Conservation (phyloP, 2,888 invertebrate species). For the Tethea ocularis region DNA sequence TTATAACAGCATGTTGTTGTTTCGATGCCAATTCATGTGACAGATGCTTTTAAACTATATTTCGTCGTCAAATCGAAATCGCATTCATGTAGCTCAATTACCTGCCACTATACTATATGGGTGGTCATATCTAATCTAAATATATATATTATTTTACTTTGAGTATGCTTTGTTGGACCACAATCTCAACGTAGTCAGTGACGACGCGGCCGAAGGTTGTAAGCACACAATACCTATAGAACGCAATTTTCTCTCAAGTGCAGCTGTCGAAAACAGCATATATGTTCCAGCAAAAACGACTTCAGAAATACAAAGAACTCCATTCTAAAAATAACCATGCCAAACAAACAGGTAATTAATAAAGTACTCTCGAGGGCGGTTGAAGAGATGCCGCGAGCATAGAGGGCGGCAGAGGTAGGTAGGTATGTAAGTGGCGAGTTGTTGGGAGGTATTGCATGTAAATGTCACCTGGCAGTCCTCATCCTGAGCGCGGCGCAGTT, state of each 20-base stretch:
- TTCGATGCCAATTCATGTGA: neutral
- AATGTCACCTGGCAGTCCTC: constrained; percentile 87
- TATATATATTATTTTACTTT: too few species aligned
- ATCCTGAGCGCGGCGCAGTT: constrained; percentile 89
- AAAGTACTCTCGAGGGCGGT: neutral
- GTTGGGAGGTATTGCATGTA: too few species aligned
- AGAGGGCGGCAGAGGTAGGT: neutral
- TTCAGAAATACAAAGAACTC: too few species aligned
- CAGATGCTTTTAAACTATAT: neutral
- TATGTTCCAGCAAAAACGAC: too few species aligned
- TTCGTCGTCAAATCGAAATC: neutral
- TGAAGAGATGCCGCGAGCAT: neutral
- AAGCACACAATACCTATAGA: too few species aligned
- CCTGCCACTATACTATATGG: neutral
- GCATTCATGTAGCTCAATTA: neutral
- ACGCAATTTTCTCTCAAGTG: too few species aligned
- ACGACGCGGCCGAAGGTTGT: too few species aligned
- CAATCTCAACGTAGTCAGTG: too few species aligned
- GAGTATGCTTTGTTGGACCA: too few species aligned
- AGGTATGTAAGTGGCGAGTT: too few species aligned
- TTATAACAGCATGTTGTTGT: neutral
- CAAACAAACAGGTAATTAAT: neutral
- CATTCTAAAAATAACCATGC: neutral
- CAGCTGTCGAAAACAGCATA: too few species aligned
- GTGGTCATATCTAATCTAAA: neutral